Percentiles rank a stretch among this genome's conserved stretches.
Evolutionary conservation across 2,113 vertebrate species (phyloP).

Genomic region (Festucalex cinctus): DNA sequence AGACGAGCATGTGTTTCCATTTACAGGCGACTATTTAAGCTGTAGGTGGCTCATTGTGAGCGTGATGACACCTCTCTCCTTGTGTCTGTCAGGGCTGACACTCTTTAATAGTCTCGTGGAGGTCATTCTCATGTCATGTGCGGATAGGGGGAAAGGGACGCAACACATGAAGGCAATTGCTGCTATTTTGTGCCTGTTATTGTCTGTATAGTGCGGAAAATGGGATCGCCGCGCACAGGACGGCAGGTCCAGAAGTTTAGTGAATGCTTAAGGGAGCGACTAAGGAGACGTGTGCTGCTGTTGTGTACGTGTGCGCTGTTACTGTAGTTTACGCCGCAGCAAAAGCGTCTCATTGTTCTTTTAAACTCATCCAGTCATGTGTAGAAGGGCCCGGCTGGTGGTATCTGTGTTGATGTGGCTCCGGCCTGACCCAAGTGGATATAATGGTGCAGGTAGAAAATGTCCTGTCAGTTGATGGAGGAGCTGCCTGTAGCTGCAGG

Average conservation of each 20-base stretch:
- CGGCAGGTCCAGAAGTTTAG: constrained; percentile 37
- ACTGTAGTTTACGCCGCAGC: constrained; percentile 25
- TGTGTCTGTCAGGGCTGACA: constrained; percentile 54
- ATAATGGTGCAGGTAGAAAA: constrained; percentile 63
- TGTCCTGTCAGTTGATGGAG: constrained; percentile 70
- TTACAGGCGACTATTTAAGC: constrained; percentile 61
- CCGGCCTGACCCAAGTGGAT: constrained; percentile 56
- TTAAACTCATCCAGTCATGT: constrained; percentile 52
- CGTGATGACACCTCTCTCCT: constrained; percentile 54
- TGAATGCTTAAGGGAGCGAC: constrained; percentile 27
- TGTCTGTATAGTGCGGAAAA: constrained; percentile 52
- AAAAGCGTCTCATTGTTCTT: constrained; percentile 36
- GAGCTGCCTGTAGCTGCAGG: constrained; percentile 65
- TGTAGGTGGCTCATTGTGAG: constrained; percentile 42
- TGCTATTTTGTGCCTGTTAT: constrained; percentile 56
- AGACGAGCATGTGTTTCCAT: constrained; percentile 61
- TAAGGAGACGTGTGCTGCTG: constrained; percentile 24
- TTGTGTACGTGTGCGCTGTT: background rate
- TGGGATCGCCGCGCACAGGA: constrained; percentile 42
- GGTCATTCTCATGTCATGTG: constrained; percentile 47
- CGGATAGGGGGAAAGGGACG: constrained; percentile 21
- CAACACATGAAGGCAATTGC: constrained; percentile 33
- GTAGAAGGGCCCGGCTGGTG: constrained; percentile 46
- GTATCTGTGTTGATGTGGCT: constrained; percentile 38
- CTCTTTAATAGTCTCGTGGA: constrained; percentile 59